Evolutionary conservation across 2,797 vertebrate genomes (phyloP), one percentile per base, ranked within the genome.

Genomic region (Trachops cirrhosus): DNA sequence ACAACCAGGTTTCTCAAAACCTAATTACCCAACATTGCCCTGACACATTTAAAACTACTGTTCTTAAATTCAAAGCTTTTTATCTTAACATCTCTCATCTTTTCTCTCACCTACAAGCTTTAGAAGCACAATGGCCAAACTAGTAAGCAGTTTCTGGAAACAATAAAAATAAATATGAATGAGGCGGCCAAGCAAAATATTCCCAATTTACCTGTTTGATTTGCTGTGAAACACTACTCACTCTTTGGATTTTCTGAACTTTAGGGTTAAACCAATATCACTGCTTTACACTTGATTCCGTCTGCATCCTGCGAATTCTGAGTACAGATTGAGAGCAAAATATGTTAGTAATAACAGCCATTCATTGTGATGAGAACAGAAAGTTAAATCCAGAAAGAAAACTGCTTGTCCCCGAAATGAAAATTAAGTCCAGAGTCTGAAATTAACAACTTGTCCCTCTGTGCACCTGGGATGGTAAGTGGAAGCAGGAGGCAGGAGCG

Each of bases 361-460:
- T 34, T 92, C 52, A 64, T 67, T 82, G 89, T 68, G 16, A 39
- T 37, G 18, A 44, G 26, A 93, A 96, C 18, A 15, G 9, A 80
- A 73, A 90, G 39, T 80, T 91, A 91, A 95, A 77, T 73, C 18
- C 29, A 34, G 64, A 70, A 90, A 89, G 48, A 92, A 94, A 93
- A 93, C 24, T 73, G 19, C 39, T 21, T 67, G 44, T 41, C 41
- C 57, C 16, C 39, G 68, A 77, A 70, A 75, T 78, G 71, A 89
- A 93, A 94, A 79, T 67, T 50, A 85, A 93, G 26, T 68, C 22
- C 74, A 74, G 44, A 64, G 34, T 70, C 57, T 89, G 85, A 68
- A 85, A 94, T 94, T 39, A 67, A 59, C 48, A 78, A 84, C 16
- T 48, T 89, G 44, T 64, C 19, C 92, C 71, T 12, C 2, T 8